Percentiles rank a stretch among this genome's conserved stretches.
These are phyloP conservation scores for Teleogryllus oceanicus DNA, from an alignment of 2,888 invertebrate genomes.

Conservation along the genomic window DNA sequence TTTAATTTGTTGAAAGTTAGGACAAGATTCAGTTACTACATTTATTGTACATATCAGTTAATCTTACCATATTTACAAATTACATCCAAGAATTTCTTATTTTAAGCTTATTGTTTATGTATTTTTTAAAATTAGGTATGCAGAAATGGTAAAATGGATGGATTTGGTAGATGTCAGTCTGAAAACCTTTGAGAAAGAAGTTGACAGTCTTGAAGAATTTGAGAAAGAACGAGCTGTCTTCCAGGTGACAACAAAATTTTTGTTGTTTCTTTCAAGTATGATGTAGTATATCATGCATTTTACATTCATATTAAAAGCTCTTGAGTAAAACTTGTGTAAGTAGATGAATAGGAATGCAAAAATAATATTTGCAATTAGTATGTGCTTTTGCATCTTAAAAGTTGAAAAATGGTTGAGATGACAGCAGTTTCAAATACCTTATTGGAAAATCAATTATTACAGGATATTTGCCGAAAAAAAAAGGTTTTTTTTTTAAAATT, in stretches of 20 bases:
- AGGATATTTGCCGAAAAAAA: constrained; percentile 86
- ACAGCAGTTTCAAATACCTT: not conserved
- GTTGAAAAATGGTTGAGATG: no score
- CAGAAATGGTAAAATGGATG: constrained; percentile 87
- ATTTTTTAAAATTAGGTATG: constrained; percentile 52
- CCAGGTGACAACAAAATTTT: constrained; percentile 59
- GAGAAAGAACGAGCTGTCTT: constrained; percentile 85
- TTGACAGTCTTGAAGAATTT: constrained; percentile 83
- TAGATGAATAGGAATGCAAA: not conserved
- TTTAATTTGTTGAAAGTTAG: no score
- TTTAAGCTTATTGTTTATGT: no score
- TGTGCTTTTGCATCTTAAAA: no score
- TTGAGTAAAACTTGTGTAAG: not conserved
- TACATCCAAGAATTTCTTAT: no score
- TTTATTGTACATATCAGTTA: no score
- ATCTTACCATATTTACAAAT: no score
- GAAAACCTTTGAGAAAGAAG: constrained; percentile 77
- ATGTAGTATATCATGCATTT: constrained; percentile 34
- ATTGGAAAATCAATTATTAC: constrained; percentile 40
- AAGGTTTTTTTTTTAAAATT: no score
- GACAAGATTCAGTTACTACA: no score
- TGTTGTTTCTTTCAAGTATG: constrained; percentile 38
- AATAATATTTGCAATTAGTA: no score
- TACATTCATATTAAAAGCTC: constrained; percentile 44
- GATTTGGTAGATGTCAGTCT: constrained; percentile 79